Evolutionary conservation across 30 jellyfish, hydroid and myxozoan genomes (phyloP).

Genomic region (Aurelia sp.): DNA sequence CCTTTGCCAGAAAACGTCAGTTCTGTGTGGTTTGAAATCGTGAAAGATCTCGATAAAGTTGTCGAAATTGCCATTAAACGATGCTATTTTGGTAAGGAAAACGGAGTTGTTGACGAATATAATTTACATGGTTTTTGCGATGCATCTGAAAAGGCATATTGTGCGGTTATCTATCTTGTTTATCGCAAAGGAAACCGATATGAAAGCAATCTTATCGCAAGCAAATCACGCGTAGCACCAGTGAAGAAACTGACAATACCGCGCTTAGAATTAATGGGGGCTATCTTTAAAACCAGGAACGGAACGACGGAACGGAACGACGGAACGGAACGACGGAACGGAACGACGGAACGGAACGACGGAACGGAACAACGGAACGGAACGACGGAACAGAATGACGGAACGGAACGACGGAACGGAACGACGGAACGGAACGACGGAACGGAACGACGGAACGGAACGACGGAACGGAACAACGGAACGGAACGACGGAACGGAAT

Average conservation of each 20-base stretch:
- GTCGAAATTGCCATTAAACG: neutral
- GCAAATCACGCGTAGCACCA: neutral
- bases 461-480: too few relatives aligned
- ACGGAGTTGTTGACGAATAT: neutral
- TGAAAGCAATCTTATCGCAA: neutral
- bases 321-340: too few relatives aligned
- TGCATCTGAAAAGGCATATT: constrained; percentile 8
- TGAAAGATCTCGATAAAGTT: neutral
- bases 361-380: too few relatives aligned
- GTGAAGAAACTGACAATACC: neutral
- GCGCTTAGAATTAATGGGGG: neutral
- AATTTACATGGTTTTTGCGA: neutral
- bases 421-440: too few relatives aligned
- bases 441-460: too few relatives aligned
- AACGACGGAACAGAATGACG: too few relatives aligned
- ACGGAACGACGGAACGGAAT: too few relatives aligned
- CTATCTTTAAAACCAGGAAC: too few relatives aligned
- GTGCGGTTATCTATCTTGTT: neutral
- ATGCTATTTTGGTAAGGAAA: neutral
- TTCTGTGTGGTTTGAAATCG: neutral
- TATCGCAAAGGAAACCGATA: neutral
- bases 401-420: too few relatives aligned
- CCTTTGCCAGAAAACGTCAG: neutral
- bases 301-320: too few relatives aligned
- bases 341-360: too few relatives aligned